Evolutionary conservation across 2,113 vertebrate species (phyloP).

Genomic region (Ciconia maguari): DNA sequence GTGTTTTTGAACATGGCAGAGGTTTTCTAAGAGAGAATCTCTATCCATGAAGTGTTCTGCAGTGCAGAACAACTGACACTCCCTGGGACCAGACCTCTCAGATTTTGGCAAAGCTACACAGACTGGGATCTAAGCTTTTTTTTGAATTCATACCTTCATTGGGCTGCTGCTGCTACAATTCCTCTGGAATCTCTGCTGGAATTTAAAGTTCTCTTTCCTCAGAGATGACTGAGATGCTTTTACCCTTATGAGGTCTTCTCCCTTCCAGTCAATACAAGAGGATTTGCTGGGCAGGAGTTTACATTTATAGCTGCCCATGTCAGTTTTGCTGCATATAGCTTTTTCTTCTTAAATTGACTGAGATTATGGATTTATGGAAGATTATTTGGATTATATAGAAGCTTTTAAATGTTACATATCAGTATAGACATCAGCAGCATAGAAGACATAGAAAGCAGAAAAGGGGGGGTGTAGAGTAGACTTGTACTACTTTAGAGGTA

Average conservation of each 20-base stretch:
- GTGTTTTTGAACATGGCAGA: neutral
- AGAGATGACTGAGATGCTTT: neutral
- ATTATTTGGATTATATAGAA: neutral
- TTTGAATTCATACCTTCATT: neutral
- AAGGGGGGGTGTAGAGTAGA: neutral
- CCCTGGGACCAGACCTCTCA: neutral
- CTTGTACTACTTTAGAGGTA: neutral
- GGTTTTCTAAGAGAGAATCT: neutral
- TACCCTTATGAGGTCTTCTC: neutral
- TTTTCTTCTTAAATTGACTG: neutral
- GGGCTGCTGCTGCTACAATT: neutral
- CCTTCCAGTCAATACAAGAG: neutral
- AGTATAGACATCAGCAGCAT: neutral
- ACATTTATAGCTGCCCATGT: neutral
- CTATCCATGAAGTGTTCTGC: neutral
- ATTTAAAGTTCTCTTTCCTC: neutral
- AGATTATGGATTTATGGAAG: neutral
- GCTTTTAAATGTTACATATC: neutral
- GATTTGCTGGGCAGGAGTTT: neutral
- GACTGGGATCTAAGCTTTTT: neutral
- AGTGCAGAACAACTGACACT: neutral
- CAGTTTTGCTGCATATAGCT: neutral
- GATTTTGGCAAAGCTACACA: neutral
- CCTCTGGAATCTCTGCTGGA: neutral
- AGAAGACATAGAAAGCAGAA: neutral